These are phyloP conservation scores for Goniozus legneri DNA, from an alignment of 1,140 invertebrate species.

Conservation along the genomic window DNA sequence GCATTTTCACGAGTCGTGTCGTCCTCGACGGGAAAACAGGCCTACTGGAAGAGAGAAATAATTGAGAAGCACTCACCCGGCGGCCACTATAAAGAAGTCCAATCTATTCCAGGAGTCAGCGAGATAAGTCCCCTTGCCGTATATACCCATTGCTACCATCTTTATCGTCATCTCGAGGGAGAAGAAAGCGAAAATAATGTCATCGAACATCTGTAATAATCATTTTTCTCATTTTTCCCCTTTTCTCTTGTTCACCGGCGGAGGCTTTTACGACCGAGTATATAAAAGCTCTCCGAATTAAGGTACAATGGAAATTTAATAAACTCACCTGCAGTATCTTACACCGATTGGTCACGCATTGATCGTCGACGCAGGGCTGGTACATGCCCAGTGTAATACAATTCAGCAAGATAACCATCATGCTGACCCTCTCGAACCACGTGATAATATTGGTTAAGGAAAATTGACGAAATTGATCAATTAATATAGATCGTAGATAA, in stretches of 20 bases:
- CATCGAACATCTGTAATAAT: conserved; percentile 83
- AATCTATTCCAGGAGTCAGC: conserved; percentile 98
- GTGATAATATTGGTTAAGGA: conserved; percentile 74
- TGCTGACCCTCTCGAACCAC: conserved; percentile 98
- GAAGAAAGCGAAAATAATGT: conserved; percentile 98
- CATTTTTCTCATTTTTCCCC: background rate
- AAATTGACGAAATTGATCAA: conserved; percentile 26
- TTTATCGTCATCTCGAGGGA: conserved; percentile 95
- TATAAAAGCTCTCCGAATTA: no score
- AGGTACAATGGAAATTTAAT: no score
- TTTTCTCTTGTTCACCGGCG: background rate
- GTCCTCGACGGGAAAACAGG: no score
- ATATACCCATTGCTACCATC: conserved; percentile 98
- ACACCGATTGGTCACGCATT: conserved; percentile 87
- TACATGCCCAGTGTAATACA: conserved; percentile 99
- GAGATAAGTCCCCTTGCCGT: conserved; percentile 90
- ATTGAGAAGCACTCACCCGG: conserved; percentile 72
- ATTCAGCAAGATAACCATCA: conserved; percentile 97
- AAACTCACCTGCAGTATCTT: conserved; percentile 82
- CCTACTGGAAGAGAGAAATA: background rate
- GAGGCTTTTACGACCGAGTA: no score
- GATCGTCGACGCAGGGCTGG: conserved; percentile 95
- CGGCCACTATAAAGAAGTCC: conserved; percentile 96
- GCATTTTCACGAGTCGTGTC: no score
- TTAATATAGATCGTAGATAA: background rate